Conservation (phyloP, 2,797 vertebrate species). For the Lophotriccus pileatus region DNA sequence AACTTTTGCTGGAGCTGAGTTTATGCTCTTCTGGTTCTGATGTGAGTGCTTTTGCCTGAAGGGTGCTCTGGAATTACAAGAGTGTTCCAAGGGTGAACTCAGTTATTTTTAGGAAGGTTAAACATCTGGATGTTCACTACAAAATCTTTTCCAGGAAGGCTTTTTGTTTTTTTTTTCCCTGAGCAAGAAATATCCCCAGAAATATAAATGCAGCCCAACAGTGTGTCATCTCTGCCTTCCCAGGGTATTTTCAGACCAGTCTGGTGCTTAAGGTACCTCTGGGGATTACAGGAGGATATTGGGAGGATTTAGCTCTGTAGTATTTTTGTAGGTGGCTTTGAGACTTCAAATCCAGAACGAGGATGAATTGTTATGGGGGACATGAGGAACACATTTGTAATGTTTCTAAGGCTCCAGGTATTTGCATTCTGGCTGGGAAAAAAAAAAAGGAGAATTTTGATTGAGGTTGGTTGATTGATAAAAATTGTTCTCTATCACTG, state of each 20-base stretch:
- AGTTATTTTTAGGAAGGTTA: slow-evolving; percentile 34
- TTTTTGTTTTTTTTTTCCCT: slow-evolving; percentile 27
- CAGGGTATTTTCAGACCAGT: slow-evolving; percentile 36
- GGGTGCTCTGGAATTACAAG: background rate
- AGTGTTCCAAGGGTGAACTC: background rate
- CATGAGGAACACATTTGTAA: background rate
- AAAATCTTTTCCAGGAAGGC: slow-evolving; percentile 30
- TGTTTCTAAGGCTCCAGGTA: background rate
- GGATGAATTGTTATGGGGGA: background rate
- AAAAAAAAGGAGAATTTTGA: background rate
- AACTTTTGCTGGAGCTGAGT: background rate
- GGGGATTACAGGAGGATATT: slow-evolving; percentile 2
- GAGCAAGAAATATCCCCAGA: slow-evolving; percentile 13
- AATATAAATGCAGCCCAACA: background rate
- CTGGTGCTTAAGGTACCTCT: slow-evolving; percentile 35
- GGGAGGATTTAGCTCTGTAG: slow-evolving; percentile 28
- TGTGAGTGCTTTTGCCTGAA: background rate
- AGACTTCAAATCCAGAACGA: background rate
- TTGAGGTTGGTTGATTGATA: background rate
- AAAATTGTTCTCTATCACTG: background rate
- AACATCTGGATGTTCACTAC: slow-evolving; percentile 8
- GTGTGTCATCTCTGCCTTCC: background rate
- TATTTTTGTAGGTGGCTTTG: slow-evolving; percentile 36
- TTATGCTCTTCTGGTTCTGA: background rate
- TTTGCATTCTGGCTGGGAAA: background rate